Base-by-base conservation (phyloP, 2,888 invertebrate genomes). In the Scaptomyza polygonia region DNA sequence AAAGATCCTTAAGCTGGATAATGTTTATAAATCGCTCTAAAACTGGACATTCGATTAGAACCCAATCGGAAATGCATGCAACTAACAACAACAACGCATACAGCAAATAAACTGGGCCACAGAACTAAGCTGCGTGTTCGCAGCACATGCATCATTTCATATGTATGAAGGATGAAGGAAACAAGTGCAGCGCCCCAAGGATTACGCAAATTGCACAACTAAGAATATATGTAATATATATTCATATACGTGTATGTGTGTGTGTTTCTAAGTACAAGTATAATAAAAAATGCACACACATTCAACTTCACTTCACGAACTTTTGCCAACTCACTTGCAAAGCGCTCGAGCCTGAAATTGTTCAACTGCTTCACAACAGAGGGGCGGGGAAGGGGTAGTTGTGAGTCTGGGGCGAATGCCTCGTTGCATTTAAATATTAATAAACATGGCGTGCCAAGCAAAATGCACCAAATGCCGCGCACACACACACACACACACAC, bases 371-470 rank as follows among this genome's bases (percentile, higher is more conserved):
- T n/a, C n/a, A n/a, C n/a, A n/a, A 25, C 25, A 25, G 25, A 25
- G 25, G 18, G 8, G 39, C 12, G 5, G 5, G 25, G 8, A 16
- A 25, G 32, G 48, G 39, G 49, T 36, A 55, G 21, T 54, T 4
- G 39, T 61, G 76, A 76, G 76, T 74, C 67, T 73, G 73, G 75
- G 69, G 73, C 61, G 62, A 78, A 86, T 83, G 82, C 58, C 87
- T 83, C 87, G 86, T 83, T 86, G 86, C 88, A 87, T 87, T 85
- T 85, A 87, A 87, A 87, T 85, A 87, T 85, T 85, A 85, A 87
- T 86, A 85, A 87, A 86, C 88, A 86, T 87, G 79, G 80, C 84
- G 86, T 87, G 84, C 73, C 87, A 72, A 69, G 73, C 87, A 71
- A 75, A 85, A 77, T 77, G 84, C 78, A 67, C 67, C 81, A 74